Conservation (phyloP, 2,888 invertebrate species). For the Rhagonycha fulva region DNA sequence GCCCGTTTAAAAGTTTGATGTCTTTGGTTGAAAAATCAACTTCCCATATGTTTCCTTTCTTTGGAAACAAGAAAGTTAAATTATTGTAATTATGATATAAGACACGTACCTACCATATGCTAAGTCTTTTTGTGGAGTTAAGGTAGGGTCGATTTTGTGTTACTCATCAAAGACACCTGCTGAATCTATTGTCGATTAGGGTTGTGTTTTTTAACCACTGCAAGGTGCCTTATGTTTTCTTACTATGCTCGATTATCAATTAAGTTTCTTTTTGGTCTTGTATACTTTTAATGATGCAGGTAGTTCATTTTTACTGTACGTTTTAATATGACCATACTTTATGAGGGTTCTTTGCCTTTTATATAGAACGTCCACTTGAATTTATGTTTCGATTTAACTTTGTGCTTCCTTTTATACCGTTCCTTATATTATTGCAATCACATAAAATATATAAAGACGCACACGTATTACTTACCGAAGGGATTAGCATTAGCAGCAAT, state of each 20-base stretch:
- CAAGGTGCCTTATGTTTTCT: conserved; percentile 35
- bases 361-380: background rate
- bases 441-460: conserved; percentile 2
- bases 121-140: conserved; percentile 31
- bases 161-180: conserved; percentile 28
- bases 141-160: conserved; percentile 36
- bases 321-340: background rate
- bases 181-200: conserved; percentile 28
- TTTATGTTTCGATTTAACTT: background rate
- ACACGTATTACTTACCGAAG: background rate
- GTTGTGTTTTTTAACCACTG: conserved; percentile 21
- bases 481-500: conserved; percentile 16
- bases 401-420: background rate
- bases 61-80: conserved; percentile 33
- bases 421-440: background rate
- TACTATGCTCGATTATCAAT: conserved; percentile 17
- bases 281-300: conserved; percentile 5
- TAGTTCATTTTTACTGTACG: conserved; percentile 3
- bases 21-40: conserved; percentile 30
- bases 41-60: conserved; percentile 40
- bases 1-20: conserved; percentile 26
- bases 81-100: conserved; percentile 55
- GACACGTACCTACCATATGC: conserved; percentile 48
- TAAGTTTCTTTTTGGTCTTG: conserved; percentile 5
- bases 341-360: background rate